phyloP scores from a whole-genome alignment of 30 jellyfish, hydroid and myxozoan species.

The Hydra vulgaris region DNA sequence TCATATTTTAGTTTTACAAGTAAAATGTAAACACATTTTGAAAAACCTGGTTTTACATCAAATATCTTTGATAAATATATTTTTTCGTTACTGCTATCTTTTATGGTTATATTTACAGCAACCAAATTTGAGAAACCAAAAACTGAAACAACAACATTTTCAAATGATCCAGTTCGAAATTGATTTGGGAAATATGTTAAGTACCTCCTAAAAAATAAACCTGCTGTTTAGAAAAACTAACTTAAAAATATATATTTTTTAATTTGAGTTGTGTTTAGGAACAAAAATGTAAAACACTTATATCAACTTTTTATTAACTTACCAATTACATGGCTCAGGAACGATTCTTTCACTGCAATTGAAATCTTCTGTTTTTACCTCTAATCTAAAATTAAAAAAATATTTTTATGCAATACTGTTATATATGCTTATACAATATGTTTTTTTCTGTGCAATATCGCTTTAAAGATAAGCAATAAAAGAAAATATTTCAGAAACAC shows the following conservation, averaged over 20 bases:
- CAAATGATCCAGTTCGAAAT: neutral
- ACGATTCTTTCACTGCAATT: neutral
- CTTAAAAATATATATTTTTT: too few relatives aligned
- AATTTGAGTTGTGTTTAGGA: too few relatives aligned
- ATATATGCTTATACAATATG: too few relatives aligned
- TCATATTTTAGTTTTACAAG: too few relatives aligned
- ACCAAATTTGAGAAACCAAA: neutral
- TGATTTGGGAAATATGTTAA: neutral
- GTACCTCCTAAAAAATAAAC: neutral
- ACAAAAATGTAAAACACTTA: too few relatives aligned
- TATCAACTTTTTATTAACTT: too few relatives aligned
- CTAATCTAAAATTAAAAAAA: neutral
- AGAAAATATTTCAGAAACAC: too few relatives aligned
- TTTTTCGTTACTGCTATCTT: neutral
- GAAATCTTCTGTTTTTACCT: neutral
- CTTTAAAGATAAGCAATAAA: too few relatives aligned
- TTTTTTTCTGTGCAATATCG: too few relatives aligned
- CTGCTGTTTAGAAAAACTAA: too few relatives aligned
- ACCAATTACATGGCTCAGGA: neutral
- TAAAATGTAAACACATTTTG: too few relatives aligned
- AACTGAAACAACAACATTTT: neutral
- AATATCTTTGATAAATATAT: neutral
- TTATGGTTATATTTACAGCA: neutral
- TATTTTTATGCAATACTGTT: too few relatives aligned
- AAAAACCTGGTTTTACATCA: neutral